These are phyloP conservation scores for Neosilurus mollespiculum DNA, from an alignment of 2,797 vertebrate genomes.

Conservation along the genomic window DNA sequence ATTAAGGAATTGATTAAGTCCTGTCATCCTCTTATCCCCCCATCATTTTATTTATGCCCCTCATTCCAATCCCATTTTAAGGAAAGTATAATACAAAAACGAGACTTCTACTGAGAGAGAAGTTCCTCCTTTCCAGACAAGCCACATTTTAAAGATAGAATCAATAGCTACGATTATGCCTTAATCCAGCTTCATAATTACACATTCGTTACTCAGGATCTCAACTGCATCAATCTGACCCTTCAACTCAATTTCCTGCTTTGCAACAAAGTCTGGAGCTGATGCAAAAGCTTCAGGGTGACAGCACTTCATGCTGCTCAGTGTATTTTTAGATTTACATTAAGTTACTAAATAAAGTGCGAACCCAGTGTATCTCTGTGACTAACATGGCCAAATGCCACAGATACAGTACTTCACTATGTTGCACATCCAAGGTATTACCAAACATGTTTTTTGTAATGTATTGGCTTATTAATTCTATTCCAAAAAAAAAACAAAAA, in stretches of 20 bases:
- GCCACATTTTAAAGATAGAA: background rate
- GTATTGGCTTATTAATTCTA: background rate
- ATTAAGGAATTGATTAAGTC: conserved; percentile 41
- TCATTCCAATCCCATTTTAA: background rate
- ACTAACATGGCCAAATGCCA: background rate
- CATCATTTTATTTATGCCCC: conserved; percentile 41
- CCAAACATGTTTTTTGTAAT: background rate
- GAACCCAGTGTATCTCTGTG: background rate
- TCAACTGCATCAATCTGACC: background rate
- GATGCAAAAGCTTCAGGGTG: no score
- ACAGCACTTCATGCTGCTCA: background rate
- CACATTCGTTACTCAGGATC: background rate
- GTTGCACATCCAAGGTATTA: background rate
- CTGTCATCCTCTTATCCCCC: conserved; percentile 55
- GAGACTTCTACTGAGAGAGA: background rate
- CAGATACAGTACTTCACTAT: background rate
- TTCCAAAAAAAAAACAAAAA: background rate
- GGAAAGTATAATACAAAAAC: background rate
- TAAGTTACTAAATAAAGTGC: background rate
- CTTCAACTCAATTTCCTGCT: conserved; percentile 1
- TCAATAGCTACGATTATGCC: conserved; percentile 8
- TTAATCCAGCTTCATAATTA: background rate
- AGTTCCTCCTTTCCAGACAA: background rate
- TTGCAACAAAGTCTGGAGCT: background rate
- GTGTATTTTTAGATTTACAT: background rate